phyloP scores from a whole-genome alignment of 1,140 invertebrate species.

The Neodiprion pinetum region DNA sequence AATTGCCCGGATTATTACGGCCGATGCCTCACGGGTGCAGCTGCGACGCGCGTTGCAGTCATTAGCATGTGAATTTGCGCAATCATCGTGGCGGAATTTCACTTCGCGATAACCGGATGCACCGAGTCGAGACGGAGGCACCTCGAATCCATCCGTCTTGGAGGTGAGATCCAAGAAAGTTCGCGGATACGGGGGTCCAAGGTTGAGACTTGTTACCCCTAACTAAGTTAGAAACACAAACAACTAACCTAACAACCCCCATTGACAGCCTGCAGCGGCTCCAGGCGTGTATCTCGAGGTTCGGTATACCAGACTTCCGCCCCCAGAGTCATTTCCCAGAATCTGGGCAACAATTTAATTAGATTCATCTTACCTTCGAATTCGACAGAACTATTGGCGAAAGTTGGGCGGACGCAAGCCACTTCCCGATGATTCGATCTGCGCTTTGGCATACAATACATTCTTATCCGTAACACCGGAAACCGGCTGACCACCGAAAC shows the following conservation, averaged over 20 bases:
- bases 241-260: constrained; percentile 36
- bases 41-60: not conserved
- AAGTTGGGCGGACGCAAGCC: too few relatives aligned
- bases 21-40: not conserved
- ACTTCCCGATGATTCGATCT: too few relatives aligned
- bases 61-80: not conserved
- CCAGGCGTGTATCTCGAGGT: constrained; percentile 10
- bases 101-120: not conserved
- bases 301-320: constrained; percentile 6
- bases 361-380: not conserved
- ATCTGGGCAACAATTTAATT: not conserved
- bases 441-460: too few relatives aligned
- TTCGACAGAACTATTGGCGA: not conserved
- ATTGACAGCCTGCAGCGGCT: not conserved
- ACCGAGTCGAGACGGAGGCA: too few relatives aligned
- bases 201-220: constrained; percentile 25
- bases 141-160: too few relatives aligned
- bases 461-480: too few relatives aligned
- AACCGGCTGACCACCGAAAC: too few relatives aligned
- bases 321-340: not conserved
- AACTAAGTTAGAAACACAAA: constrained; percentile 47
- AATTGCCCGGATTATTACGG: not conserved
- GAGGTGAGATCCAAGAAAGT: not conserved
- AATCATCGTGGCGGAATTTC: not conserved
- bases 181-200: not conserved